Conservation (phyloP, 2,797 vertebrate species). For the Nannoperca obscura region DNA sequence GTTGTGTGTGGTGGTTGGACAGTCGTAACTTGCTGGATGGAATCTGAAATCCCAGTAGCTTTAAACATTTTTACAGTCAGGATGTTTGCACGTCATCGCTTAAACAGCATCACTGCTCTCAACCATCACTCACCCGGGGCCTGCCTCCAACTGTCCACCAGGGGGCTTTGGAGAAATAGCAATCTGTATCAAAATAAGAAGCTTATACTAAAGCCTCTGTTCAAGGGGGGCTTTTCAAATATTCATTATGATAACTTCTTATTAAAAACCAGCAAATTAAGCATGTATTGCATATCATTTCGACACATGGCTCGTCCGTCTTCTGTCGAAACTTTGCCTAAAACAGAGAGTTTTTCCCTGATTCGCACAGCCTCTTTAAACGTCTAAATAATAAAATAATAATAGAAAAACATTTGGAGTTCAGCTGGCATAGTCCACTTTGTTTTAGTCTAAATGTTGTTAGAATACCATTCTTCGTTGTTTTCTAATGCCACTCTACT, state of each 20-base stretch:
- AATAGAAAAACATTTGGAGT: background rate
- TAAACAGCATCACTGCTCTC: too few relatives aligned
- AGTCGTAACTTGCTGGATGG: background rate
- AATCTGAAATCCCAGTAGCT: background rate
- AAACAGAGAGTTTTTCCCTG: background rate
- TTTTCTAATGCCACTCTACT: background rate
- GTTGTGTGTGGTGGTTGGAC: background rate
- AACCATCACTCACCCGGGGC: background rate
- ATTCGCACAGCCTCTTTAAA: background rate
- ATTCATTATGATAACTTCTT: rapidly evolving
- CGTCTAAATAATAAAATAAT: too few relatives aligned
- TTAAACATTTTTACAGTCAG: background rate
- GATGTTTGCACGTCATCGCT: background rate
- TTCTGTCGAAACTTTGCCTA: background rate
- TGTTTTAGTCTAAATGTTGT: background rate
- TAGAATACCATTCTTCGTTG: too few relatives aligned
- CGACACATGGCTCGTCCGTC: background rate
- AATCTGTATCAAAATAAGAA: background rate
- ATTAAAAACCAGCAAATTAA: rapidly evolving
- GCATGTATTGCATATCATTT: background rate
- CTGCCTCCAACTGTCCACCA: conserved; percentile 57
- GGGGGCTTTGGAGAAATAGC: conserved; percentile 53
- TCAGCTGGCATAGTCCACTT: background rate
- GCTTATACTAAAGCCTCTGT: rapidly evolving
- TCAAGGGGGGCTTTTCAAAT: background rate